Percentiles rank a stretch among this genome's conserved stretches.
These are phyloP conservation scores for Nanger granti DNA, from an alignment of 2,113 vertebrate genomes.

Conservation along the genomic window DNA sequence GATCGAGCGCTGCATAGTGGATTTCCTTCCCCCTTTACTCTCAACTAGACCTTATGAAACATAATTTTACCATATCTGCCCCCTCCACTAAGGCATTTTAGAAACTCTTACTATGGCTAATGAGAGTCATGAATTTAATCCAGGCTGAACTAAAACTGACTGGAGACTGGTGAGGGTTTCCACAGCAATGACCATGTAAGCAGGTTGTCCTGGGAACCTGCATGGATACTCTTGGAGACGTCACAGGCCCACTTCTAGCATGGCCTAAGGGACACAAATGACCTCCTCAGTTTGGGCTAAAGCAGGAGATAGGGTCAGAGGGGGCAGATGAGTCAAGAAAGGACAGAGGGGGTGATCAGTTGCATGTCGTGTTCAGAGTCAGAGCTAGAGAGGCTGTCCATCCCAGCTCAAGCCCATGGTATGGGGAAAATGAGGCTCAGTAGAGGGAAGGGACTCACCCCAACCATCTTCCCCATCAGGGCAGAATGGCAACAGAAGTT, in stretches of 20 bases:
- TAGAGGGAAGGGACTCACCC: neutral
- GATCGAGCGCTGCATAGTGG: neutral
- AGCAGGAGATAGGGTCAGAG: neutral
- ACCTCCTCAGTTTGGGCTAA: neutral
- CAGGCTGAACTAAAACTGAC: neutral
- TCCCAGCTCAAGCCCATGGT: neutral
- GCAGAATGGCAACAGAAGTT: neutral
- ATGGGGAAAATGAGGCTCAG: neutral
- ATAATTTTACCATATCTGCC: neutral
- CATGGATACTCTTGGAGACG: too few species aligned
- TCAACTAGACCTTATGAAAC: neutral
- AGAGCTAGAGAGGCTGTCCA: neutral
- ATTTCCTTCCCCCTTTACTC: neutral
- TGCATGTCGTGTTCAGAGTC: neutral
- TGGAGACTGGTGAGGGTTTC: neutral
- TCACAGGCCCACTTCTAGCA: neutral
- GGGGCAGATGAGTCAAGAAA: neutral
- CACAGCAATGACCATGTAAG: neutral
- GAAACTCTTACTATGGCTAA: neutral
- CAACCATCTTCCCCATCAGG: fast-evolving
- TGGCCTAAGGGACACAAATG: neutral
- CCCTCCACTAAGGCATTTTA: neutral
- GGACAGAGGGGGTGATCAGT: neutral
- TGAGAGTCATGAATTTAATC: neutral
- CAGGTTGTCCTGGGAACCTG: neutral